These are phyloP conservation scores for Crocallis elinguaria DNA, from an alignment of 2,888 invertebrate genomes.

Conservation along the genomic window DNA sequence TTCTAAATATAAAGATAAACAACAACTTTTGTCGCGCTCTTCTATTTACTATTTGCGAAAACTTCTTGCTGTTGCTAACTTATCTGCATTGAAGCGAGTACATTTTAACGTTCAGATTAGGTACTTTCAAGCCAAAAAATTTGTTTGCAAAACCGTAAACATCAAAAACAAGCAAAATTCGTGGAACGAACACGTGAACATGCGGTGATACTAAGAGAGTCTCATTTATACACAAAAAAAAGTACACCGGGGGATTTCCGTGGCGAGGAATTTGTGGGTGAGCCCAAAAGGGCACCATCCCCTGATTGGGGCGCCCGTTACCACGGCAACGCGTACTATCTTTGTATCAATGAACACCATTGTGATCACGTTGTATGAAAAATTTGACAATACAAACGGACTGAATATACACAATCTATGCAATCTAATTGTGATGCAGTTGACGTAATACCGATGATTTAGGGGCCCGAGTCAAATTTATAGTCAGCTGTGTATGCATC, in stretches of 20 bases:
- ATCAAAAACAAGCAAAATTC: slow-evolving; percentile 23
- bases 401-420: slow-evolving; percentile 60
- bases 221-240: slow-evolving; percentile 54
- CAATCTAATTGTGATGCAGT: slow-evolving; percentile 63
- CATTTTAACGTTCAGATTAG: background rate
- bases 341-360: slow-evolving; percentile 63
- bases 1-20: slow-evolving; percentile 2
- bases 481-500: slow-evolving; percentile 53
- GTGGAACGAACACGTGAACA: slow-evolving; percentile 36
- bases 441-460: slow-evolving; percentile 69
- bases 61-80: background rate
- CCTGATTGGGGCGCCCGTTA: slow-evolving; percentile 62
- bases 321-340: slow-evolving; percentile 69
- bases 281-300: slow-evolving; percentile 63
- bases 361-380: slow-evolving; percentile 48
- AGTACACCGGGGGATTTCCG: slow-evolving; percentile 74
- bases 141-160: background rate
- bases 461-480: slow-evolving; percentile 64
- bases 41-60: slow-evolving; percentile 1
- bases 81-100: background rate
- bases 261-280: slow-evolving; percentile 68
- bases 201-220: slow-evolving; percentile 39
- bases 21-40: background rate
- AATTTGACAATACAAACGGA: slow-evolving; percentile 57
- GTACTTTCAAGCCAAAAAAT: background rate